Evolutionary conservation across 2,797 vertebrate species (phyloP).

Genomic region (Chelonia mydas): DNA sequence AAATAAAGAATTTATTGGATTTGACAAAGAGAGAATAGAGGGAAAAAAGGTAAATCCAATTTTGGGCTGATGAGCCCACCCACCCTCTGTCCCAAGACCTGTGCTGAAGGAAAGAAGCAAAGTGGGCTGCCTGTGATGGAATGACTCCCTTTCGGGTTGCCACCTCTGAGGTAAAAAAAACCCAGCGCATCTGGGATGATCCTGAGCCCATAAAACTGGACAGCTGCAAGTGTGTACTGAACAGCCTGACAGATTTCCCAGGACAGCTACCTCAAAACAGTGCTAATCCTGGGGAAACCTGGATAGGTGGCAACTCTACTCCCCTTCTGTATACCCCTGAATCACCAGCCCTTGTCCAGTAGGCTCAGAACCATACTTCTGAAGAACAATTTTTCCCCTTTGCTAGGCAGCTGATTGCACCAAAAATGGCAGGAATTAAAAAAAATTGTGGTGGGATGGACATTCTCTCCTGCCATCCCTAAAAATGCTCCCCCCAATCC

Average conservation of each 20-base stretch:
- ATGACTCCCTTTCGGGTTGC: rapidly evolving
- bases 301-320: not conserved
- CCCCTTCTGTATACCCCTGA: not conserved
- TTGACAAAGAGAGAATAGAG: not conserved
- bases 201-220: not conserved
- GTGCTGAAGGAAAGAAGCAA: not conserved
- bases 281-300: not conserved
- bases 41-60: not conserved
- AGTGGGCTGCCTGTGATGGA: not conserved
- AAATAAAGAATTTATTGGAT: not conserved
- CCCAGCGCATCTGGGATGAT: not conserved
- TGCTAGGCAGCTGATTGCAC: constrained; percentile 38
- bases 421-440: not conserved
- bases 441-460: not conserved
- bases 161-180: not conserved
- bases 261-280: not conserved
- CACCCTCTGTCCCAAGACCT: not conserved
- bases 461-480: not conserved
- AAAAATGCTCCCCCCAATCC: constrained; percentile 40
- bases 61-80: not conserved
- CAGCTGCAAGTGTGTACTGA: not conserved
- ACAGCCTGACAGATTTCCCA: not conserved
- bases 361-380: not conserved
- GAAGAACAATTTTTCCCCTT: constrained; percentile 57
- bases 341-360: not conserved